Percentiles rank a stretch among this genome's conserved stretches.
Conservation (phyloP, 1,140 invertebrate genomes). For the Telenomus remus region DNA sequence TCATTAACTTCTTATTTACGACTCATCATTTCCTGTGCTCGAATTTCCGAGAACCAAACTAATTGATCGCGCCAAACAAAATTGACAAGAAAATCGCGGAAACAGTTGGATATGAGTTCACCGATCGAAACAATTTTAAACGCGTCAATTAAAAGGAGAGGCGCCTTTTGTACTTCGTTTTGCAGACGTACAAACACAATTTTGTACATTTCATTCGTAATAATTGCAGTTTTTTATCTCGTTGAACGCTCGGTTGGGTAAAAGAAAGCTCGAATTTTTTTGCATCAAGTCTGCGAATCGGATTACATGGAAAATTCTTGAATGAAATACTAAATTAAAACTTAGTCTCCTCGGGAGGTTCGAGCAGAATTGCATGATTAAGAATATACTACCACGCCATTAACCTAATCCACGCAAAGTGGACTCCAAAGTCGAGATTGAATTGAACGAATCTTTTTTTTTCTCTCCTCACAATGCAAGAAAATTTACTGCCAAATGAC, state of each 20-base stretch:
- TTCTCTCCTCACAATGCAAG: constrained; percentile 37
- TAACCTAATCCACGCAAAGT: constrained; percentile 51
- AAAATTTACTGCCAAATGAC: constrained; percentile 29
- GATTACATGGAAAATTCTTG: constrained; percentile 43
- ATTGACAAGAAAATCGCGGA: constrained; percentile 5
- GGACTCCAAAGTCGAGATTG: constrained; percentile 22
- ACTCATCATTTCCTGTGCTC: constrained; percentile 31
- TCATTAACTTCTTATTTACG: constrained; percentile 1
- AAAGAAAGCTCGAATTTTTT: constrained; percentile 25
- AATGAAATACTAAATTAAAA: constrained; percentile 55
- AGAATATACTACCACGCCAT: constrained; percentile 52
- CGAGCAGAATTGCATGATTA: constrained; percentile 53
- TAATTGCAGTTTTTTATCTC: constrained; percentile 26
- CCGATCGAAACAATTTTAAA: constrained; percentile 20
- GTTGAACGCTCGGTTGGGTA: constrained; percentile 7
- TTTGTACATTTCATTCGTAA: constrained; percentile 35
- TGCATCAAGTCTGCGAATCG: constrained; percentile 38
- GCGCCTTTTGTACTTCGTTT: not conserved
- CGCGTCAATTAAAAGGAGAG: constrained; percentile 21
- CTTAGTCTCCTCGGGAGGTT: constrained; percentile 45
- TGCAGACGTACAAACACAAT: not conserved
- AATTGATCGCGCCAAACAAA: constrained; percentile 21
- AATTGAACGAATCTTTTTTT: constrained; percentile 31
- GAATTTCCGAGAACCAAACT: constrained; percentile 38
- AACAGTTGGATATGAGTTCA: constrained; percentile 11